Percentiles rank a stretch among this genome's conserved stretches.
Evolutionary conservation across 1,140 invertebrate species (phyloP).

Genomic region (Drosophila burlai): DNA sequence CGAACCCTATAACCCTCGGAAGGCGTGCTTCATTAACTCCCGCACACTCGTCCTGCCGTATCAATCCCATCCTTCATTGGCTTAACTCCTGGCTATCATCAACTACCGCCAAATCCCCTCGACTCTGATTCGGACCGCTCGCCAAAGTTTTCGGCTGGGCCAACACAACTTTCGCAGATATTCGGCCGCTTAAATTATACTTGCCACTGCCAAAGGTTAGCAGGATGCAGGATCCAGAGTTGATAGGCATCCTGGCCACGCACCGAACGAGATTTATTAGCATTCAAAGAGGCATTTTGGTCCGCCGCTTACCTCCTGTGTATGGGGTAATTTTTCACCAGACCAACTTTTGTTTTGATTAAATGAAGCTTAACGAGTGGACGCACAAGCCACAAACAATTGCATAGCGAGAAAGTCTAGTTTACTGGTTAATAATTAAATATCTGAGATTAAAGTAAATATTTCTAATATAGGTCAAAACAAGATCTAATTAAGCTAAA

Average conservation of each 20-base stretch:
- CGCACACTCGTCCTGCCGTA: slow-evolving; percentile 33
- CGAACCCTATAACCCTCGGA: slow-evolving; percentile 31
- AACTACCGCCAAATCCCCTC: slow-evolving; percentile 35
- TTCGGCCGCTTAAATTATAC: slow-evolving; percentile 65
- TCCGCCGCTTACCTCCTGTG: slow-evolving; percentile 52
- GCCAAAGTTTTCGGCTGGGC: slow-evolving; percentile 22
- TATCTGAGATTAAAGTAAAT: too few relatives aligned
- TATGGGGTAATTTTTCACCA: slow-evolving; percentile 74
- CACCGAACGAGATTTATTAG: slow-evolving; percentile 80
- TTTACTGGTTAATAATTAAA: neutral
- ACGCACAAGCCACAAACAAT: slow-evolving; percentile 39
- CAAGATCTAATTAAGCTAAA: too few relatives aligned
- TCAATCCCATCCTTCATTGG: slow-evolving; percentile 57
- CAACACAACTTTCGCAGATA: slow-evolving; percentile 39
- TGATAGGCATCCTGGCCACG: slow-evolving; percentile 38
- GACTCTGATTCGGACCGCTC: slow-evolving; percentile 25
- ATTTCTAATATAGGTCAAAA: too few relatives aligned
- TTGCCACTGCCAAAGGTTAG: slow-evolving; percentile 56
- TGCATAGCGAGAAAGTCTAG: slow-evolving; percentile 16
- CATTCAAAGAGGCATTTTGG: slow-evolving; percentile 80
- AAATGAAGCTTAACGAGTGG: slow-evolving; percentile 82
- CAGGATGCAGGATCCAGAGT: slow-evolving; percentile 44
- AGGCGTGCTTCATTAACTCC: slow-evolving; percentile 66
- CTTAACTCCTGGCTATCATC: slow-evolving; percentile 59
- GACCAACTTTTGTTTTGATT: slow-evolving; percentile 83